Evolutionary conservation across 2,113 vertebrate genomes (phyloP).

Genomic region (Dicaeum eximium): DNA sequence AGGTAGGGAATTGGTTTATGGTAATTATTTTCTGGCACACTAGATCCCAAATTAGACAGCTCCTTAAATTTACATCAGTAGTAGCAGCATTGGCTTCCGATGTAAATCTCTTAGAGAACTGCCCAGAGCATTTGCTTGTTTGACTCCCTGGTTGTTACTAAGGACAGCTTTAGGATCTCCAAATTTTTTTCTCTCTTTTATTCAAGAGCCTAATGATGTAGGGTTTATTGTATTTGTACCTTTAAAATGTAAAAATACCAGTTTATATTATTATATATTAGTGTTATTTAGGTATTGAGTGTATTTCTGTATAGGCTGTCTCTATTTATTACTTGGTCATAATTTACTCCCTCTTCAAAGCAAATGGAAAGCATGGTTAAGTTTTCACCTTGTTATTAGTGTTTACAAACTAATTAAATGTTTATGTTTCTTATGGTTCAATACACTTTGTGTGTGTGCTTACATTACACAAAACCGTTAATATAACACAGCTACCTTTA

Average conservation of each 20-base stretch:
- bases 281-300: fast-evolving
- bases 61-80: not conserved
- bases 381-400: not conserved
- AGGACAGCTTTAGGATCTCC: not conserved
- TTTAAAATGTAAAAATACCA: not conserved
- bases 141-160: not conserved
- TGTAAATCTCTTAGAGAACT: not conserved
- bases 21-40: not conserved
- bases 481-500: not conserved
- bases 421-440: not conserved
- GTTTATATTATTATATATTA: not conserved
- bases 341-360: not conserved
- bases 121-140: not conserved
- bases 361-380: not conserved
- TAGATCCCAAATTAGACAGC: not conserved
- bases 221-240: not conserved
- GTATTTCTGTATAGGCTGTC: not conserved
- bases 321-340: not conserved
- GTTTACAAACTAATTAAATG: not conserved
- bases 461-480: not conserved
- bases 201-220: not conserved
- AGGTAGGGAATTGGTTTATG: not conserved
- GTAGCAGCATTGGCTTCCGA: not conserved
- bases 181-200: not conserved
- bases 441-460: not conserved